phyloP scores from a whole-genome alignment of 2,113 vertebrate species.

The Sander lucioperca region DNA sequence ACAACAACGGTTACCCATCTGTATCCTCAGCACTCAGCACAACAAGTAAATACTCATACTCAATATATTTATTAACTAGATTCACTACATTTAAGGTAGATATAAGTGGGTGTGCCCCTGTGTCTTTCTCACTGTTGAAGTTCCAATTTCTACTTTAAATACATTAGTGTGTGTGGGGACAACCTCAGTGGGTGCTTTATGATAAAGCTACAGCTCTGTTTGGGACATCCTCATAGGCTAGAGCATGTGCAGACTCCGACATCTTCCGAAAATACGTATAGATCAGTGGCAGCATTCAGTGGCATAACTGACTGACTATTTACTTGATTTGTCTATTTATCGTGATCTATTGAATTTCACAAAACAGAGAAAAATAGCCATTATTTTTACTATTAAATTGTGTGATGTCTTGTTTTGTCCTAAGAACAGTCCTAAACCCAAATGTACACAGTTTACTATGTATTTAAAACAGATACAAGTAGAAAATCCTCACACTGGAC shows the following conservation, averaged over 20 bases:
- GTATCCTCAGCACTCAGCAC: not conserved
- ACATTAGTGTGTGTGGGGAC: not conserved
- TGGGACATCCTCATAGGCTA: not conserved
- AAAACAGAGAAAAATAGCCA: not conserved
- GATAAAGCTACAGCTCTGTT: not conserved
- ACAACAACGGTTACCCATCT: not conserved
- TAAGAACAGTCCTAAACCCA: not conserved
- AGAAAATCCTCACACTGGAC: not conserved
- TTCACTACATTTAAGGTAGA: not conserved
- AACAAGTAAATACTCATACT: not conserved
- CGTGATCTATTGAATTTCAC: not conserved
- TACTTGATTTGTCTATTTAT: not conserved
- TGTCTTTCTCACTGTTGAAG: not conserved
- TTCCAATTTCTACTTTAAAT: not conserved
- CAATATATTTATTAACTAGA: not conserved
- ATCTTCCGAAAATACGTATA: not conserved
- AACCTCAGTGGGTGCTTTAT: not conserved
- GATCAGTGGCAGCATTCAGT: not conserved
- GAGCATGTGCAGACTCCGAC: not conserved
- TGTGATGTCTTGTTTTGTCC: not conserved
- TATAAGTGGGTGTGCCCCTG: not conserved
- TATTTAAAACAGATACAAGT: not conserved
- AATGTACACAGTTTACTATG: not conserved
- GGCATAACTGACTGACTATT: not conserved
- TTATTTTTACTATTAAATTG: not conserved